phyloP scores from a whole-genome alignment of 1,140 invertebrate genomes.

The Drosophila miranda region DNA sequence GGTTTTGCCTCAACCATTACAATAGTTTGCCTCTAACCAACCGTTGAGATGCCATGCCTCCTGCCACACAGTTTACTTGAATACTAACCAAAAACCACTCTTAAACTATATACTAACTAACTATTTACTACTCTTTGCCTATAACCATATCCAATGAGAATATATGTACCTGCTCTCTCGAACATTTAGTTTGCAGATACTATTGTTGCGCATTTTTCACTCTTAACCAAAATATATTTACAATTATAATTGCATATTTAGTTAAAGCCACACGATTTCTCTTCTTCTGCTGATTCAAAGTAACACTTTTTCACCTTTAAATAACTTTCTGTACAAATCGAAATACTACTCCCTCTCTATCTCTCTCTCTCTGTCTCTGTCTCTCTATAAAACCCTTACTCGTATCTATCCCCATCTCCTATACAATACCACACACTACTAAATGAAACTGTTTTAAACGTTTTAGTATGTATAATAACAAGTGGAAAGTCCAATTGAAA shows the following conservation, averaged over 20 bases:
- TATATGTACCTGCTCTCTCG: constrained; percentile 14
- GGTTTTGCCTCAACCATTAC: constrained; percentile 10
- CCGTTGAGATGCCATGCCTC: constrained; percentile 7
- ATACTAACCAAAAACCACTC: constrained; percentile 35
- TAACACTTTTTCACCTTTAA: constrained; percentile 48
- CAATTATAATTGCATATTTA: constrained; percentile 30
- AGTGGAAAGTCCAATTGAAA: background rate
- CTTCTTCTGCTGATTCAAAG: constrained; percentile 50
- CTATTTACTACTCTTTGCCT: constrained; percentile 31
- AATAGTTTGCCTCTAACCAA: no score
- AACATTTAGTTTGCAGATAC: constrained; percentile 45
- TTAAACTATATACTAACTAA: constrained; percentile 28
- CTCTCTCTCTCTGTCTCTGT: constrained; percentile 11
- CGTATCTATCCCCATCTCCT: constrained; percentile 16
- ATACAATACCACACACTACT: constrained; percentile 20
- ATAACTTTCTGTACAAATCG: constrained; percentile 44
- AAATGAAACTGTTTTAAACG: constrained; percentile 49
- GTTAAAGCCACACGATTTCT: constrained; percentile 46
- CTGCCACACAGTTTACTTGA: constrained; percentile 35
- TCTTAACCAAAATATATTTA: constrained; percentile 41
- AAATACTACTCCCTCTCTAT: no score
- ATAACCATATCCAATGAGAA: constrained; percentile 29
- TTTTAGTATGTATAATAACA: constrained; percentile 67
- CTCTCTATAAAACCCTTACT: constrained; percentile 42
- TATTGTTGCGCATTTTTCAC: constrained; percentile 49